A percentile compares a stretch with the other conserved stretches of the same genome.
Conservation (phyloP, 1,140 invertebrate species). For the Leptestheria dahalacensis region DNA sequence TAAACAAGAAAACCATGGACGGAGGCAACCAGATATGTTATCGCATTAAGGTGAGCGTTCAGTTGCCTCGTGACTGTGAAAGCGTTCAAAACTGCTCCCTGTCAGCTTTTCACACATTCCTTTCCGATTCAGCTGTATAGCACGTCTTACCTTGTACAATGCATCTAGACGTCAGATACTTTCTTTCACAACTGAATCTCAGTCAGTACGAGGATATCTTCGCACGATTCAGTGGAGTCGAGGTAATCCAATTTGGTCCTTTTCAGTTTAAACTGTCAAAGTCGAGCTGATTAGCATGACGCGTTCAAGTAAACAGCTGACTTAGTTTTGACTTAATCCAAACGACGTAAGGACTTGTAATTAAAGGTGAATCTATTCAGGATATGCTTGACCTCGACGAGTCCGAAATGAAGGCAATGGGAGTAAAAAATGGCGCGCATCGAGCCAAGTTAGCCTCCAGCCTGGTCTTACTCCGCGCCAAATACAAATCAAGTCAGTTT, state of each 20-base stretch:
- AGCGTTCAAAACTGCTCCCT: too few relatives aligned
- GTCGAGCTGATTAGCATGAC: too few relatives aligned
- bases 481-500: conserved; percentile 26
- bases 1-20: too few relatives aligned
- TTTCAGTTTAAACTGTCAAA: background rate
- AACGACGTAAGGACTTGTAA: background rate
- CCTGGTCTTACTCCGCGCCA: conserved; percentile 40
- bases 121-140: too few relatives aligned
- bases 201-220: conserved; percentile 30
- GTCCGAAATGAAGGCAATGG: conserved; percentile 40
- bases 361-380: conserved; percentile 21
- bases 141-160: too few relatives aligned
- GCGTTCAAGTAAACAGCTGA: too few relatives aligned
- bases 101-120: too few relatives aligned
- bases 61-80: too few relatives aligned
- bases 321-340: too few relatives aligned
- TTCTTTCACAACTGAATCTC: conserved; percentile 32
- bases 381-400: conserved; percentile 41
- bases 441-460: conserved; percentile 44
- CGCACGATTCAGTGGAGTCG: conserved; percentile 33
- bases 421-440: conserved; percentile 42
- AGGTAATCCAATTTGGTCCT: conserved; percentile 25
- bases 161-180: conserved; percentile 29
- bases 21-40: background rate
- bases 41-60: background rate